Evolutionary conservation across 2,888 invertebrate genomes (phyloP), one percentile per base, ranked within the genome.

Genomic region (Zonitis immaculata): DNA sequence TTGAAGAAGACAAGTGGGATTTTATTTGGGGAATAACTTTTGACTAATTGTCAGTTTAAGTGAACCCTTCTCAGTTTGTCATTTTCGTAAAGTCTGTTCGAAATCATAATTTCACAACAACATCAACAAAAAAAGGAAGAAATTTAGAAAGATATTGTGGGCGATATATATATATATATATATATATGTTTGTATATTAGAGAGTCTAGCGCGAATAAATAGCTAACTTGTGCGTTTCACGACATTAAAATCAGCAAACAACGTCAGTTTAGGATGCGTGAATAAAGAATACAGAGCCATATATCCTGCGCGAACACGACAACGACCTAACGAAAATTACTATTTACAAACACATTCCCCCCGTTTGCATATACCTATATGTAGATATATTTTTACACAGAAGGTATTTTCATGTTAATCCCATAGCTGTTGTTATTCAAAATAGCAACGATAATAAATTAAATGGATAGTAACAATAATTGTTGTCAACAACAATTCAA

Each of bases 231-330:
- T 68, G 56, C 64, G 64, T 63, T 69, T 64, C 62, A 65, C 66
- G 65, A 68, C 68, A 66, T 69, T 68, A 66, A 69, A 70, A 70
- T 68, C 66, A 61, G 65, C 66, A 64, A 68, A 68, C 66, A 68
- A 62, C 65, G 64, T 59, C 63, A 55, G 63, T 61, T 59, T 60
- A 64, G 62, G 62, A 65, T 61, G 66, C 65, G 58, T 61, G 64
- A 62, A 65, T 66, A 65, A 65, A 66, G 66, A 67, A 67, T 66
- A 64, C 55, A 42, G 62, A 54, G 20, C 59, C 64, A 63, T 65
- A 66, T 62, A 66, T 66, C 66, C 65, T 66, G 63, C 50, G 50
- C 49, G 52, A 57, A 59, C 54, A 58, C 62, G 67, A 65, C 66
- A 68, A 66, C 65, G 66, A 65, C 66, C 67, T 61, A 59, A 61